These are phyloP conservation scores for Heloderma charlesbogerti DNA, from an alignment of 2,113 vertebrate genomes.

Conservation along the genomic window DNA sequence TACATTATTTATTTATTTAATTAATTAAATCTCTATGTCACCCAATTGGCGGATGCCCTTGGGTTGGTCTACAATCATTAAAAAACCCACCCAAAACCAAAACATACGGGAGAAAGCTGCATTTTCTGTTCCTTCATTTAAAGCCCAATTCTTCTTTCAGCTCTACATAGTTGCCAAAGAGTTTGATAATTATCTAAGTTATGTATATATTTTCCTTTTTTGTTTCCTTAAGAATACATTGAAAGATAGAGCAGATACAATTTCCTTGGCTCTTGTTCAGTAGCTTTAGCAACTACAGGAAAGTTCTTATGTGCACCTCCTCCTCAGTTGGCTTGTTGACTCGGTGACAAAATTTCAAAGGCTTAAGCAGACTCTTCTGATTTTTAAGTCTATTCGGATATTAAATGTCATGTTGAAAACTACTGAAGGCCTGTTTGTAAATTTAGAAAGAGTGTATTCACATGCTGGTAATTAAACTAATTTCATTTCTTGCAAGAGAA, in stretches of 20 bases:
- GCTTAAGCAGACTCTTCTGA: constrained; percentile 20
- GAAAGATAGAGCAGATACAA: not conserved
- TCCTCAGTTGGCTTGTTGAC: constrained; percentile 3
- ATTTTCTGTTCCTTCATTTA: not conserved
- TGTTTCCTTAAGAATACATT: not conserved
- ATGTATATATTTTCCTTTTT: not conserved
- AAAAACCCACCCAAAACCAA: no score
- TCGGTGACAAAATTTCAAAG: not conserved
- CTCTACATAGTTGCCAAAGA: not conserved
- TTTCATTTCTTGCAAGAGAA: not conserved
- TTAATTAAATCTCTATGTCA: no score
- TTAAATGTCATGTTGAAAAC: constrained; percentile 18
- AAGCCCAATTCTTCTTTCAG: not conserved
- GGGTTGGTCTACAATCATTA: no score
- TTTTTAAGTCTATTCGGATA: constrained; percentile 6
- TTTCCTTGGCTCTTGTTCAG: constrained; percentile 5
- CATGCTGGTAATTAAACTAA: not conserved
- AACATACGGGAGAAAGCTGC: not conserved
- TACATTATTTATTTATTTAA: not conserved
- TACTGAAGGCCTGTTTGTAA: not conserved
- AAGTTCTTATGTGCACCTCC: not conserved
- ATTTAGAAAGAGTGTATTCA: not conserved
- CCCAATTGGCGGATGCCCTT: no score
- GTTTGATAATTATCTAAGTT: not conserved
- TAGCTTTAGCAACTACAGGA: not conserved